Evolutionary conservation across 2,113 vertebrate genomes (phyloP), one percentile per base, ranked within the genome.

Genomic region (Chionomys nivalis): DNA sequence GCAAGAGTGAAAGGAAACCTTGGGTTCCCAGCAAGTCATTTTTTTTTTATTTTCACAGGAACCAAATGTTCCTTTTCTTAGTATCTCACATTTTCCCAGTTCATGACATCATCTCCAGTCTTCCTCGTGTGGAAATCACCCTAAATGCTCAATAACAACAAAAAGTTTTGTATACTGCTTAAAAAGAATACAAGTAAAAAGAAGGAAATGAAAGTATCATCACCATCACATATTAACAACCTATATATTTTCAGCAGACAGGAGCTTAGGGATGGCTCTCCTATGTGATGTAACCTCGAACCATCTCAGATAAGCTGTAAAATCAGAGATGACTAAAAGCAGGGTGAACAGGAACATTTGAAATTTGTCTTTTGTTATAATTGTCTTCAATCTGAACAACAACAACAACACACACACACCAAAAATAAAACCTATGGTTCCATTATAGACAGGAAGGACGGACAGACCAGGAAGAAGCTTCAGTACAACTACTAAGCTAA

Each of bases 21-120:
- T 75, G 17, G 33, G 70, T 90, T 36, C 91, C 70, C 89, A 96
- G 28, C 2, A 94, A 95, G 68, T 88, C 42, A 36, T 5, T 68
- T 52, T 31, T 72, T 73, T 55, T 73, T 49, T n/a, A 33, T 44
- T 49, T 68, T 52, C 49, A 52, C 13, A 70, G 28, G 49, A 94
- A 90, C 72, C 63, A 83, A 95, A 77, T 63, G 58, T 92, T 91
- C 39, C 21, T 8, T 92, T 83, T 81, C 65, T 94, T 77, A 49
- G 42, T 79, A 7, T 24, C 33, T 94, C 42, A 12, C 24, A n/a
- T 75, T 87, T 92, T 2, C 55, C 61, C 82, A 91, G 42, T 83
- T 81, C 36, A 70, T 86, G 76, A 77, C 3, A 70, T 88, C 21
- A 93, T 83, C 58, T 78, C 77, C 11, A 19, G 9, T 78, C 76